Evolutionary conservation across 2,888 invertebrate species (phyloP), one percentile per base, ranked within the genome.

Genomic region (Nymphalis polychloros): DNA sequence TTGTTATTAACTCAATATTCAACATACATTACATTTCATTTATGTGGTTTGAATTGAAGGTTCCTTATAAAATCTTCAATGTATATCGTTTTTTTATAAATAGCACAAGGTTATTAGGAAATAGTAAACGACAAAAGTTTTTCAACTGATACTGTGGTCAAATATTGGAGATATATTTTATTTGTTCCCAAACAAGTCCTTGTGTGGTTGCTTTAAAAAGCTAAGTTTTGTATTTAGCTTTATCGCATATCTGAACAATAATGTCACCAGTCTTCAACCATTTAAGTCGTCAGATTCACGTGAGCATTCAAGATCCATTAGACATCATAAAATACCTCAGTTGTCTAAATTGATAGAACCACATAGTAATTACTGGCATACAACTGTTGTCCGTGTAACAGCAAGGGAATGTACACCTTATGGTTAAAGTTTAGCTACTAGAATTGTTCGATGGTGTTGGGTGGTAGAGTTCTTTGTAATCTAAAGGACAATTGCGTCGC

Each of bases 401-500:
- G 7, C 46, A 64, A 50, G 35, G 2, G 20, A 67, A 76, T 72
- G 27, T 68, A 57, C 16, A 41, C 60, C 63, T 68, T 70, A 64
- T 1, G 1, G 0, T 7, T 0, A 16, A 0, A 3, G 0, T 0
- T 41, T 69, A 75, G 50, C 61, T 48, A 53, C 27, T 5, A 63
- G 7, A 71, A 67, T 76, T 7, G 46, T 2, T 23, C 63, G 23
- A 20, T 2, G 5, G 1, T 8, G 0, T 16, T 48, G 35, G 64
- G 66, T 59, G 57, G 65, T 78, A 70, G 20, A 50, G 80, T 67
- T 75, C 66, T 83, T 84, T 76, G 75, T 78, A 63, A 67, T 68
- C 68, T 82, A 77, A 73, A 69, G 70, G 75, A 73, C 86, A 91
- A 90, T 90, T 91, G 89, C 76, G 72, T 76, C 78, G 80, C 86